phyloP scores from a whole-genome alignment of 2,797 vertebrate species.

The Notoglanidium macrostoma region DNA sequence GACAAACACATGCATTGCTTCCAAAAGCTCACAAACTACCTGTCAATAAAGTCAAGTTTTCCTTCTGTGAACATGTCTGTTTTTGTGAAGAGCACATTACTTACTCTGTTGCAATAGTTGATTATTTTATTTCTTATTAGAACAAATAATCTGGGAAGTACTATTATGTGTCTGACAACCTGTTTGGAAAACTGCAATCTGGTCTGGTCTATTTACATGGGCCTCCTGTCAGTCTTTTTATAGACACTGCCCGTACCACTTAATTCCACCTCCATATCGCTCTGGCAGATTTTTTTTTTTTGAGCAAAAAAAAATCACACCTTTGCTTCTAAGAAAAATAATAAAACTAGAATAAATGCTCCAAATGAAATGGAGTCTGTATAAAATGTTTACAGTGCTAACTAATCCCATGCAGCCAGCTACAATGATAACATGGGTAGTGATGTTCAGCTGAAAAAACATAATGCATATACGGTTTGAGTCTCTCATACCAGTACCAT shows the following conservation, averaged over 20 bases:
- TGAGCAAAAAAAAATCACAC: background rate
- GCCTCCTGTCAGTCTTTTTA: background rate
- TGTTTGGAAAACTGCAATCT: background rate
- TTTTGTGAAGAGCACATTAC: background rate
- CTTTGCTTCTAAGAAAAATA: background rate
- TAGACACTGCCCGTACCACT: background rate
- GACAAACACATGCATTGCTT: background rate
- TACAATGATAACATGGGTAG: background rate
- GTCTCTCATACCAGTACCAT: no score
- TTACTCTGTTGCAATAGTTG: background rate
- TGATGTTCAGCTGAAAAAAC: background rate
- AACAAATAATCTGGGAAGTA: background rate
- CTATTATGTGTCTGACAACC: background rate
- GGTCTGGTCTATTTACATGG: background rate
- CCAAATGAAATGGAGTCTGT: background rate
- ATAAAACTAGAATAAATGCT: background rate
- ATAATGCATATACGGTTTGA: background rate
- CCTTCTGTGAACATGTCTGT: background rate
- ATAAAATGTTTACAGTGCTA: background rate
- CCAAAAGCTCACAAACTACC: background rate
- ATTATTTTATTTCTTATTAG: background rate
- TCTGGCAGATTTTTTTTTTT: background rate
- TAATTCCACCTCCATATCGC: background rate
- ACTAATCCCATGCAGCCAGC: background rate
- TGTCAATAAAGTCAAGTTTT: background rate